Evolutionary conservation across 1,140 invertebrate species (phyloP), one percentile per base, ranked within the genome.

Genomic region (Calliphora vicina): DNA sequence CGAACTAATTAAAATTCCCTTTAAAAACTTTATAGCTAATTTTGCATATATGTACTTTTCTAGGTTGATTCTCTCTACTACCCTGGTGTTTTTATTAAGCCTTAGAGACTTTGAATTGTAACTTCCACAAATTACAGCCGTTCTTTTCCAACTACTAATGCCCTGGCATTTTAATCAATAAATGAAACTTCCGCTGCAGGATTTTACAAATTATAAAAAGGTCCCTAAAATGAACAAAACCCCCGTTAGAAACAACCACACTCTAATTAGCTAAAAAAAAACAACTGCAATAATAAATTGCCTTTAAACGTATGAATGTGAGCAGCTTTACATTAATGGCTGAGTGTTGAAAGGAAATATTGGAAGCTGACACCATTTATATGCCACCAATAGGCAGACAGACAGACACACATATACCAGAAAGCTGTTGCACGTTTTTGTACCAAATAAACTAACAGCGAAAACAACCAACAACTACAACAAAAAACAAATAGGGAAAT

Each of bases 311-410:
- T 25, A 23, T 67, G n/a, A 10, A 67, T 67, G 20, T 67, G 61
- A n/a, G n/a, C 12, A 23, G n/a, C 61, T 25, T 23, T 25, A 20
- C 17, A 10, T 67, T 57, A 17, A 57, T 57, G 50, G 1, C 50
- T n/a, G n/a, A 57, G 50, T 57, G n/a, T 57, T 57, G 50, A 57
- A 57, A 57, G 50, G 50, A n/a, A 57, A 57, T 57, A 57, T 57
- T 57, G 50, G 50, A 57, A 57, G 50, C 50, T 57, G 50, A 57
- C 50, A 57, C 50, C 50, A 57, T 57, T 57, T 57, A 10, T 1
- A 35, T 35, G 35, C 35, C 35, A 35, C 6, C 35, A 35, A 35
- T 35, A 35, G 35, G 35, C 35, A 35, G 35, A 35, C 6, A 35
- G 35, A 8, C 35, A 8, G 35, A 8, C 10, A 35, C 6, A 35